Percentiles rank a stretch among this genome's conserved stretches.
Conservation (phyloP, 2,797 vertebrate genomes). For the Channa striata region DNA sequence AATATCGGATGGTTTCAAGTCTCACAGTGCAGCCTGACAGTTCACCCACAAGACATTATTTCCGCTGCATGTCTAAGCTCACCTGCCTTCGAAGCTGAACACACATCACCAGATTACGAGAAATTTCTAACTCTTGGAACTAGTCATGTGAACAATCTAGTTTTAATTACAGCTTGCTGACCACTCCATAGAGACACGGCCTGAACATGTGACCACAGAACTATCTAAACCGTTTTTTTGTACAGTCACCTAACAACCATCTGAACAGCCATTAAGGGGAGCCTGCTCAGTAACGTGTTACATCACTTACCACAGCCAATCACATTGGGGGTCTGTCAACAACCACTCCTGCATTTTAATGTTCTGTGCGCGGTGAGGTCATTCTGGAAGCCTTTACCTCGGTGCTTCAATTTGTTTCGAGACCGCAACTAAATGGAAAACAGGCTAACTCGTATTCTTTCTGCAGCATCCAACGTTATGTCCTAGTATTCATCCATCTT, state of each 20-base stretch:
- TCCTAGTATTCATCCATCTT: slow-evolving; percentile 37
- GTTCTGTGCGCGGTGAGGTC: slow-evolving; percentile 81
- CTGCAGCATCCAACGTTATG: slow-evolving; percentile 17
- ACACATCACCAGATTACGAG: slow-evolving; percentile 13
- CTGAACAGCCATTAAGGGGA: slow-evolving; percentile 89
- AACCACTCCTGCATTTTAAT: slow-evolving; percentile 89
- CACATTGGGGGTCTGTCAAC: slow-evolving; percentile 90
- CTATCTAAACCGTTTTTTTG: slow-evolving; percentile 59
- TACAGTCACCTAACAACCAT: slow-evolving; percentile 84
- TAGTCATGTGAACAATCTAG: slow-evolving; percentile 85
- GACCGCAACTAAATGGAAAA: slow-evolving; percentile 5
- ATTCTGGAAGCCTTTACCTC: slow-evolving; percentile 56
- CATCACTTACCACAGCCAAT: slow-evolving; percentile 99
- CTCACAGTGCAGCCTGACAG: slow-evolving; percentile 15
- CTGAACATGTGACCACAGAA: slow-evolving; percentile 65
- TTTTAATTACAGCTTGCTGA: slow-evolving; percentile 88
- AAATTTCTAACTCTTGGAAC: slow-evolving; percentile 19
- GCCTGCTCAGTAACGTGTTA: slow-evolving; percentile 93
- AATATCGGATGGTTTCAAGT: slow-evolving; percentile 31
- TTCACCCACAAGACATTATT: slow-evolving; percentile 9
- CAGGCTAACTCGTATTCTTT: slow-evolving; percentile 18
- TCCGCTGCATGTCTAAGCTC: slow-evolving; percentile 2
- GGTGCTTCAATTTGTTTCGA: slow-evolving; percentile 17
- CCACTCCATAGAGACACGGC: slow-evolving; percentile 65
- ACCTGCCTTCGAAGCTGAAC: background rate